phyloP scores from a whole-genome alignment of 2,113 vertebrate species.

The Emydura subglobosa region DNA sequence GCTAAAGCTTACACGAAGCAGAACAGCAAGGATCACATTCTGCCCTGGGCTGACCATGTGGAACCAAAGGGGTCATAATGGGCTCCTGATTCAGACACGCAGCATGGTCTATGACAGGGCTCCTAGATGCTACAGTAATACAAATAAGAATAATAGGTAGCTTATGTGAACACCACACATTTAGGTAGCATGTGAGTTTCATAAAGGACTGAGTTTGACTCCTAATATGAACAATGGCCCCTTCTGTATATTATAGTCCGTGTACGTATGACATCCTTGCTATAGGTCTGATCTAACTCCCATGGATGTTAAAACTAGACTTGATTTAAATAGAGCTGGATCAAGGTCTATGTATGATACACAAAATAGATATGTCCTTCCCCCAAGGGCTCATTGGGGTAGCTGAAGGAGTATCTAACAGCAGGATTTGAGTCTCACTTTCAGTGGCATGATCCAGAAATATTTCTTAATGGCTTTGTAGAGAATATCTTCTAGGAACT shows the following conservation, averaged over 20 bases:
- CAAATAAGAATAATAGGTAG: conserved; percentile 48
- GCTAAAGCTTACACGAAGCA: conserved; percentile 60
- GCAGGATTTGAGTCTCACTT: conserved; percentile 52
- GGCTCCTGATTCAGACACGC: not conserved
- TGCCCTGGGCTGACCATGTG: conserved; percentile 24
- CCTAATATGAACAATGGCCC: not conserved
- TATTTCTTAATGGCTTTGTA: not conserved
- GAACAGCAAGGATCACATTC: conserved; percentile 53
- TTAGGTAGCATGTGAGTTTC: conserved; percentile 52
- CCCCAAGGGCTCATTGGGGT: conserved; percentile 42
- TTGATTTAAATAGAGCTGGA: conserved; percentile 38
- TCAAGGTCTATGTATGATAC: conserved; percentile 27
- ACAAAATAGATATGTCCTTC: conserved; percentile 36
- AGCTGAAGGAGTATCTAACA: conserved; percentile 36
- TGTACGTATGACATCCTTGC: conserved; percentile 1
- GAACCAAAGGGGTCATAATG: conserved; percentile 1
- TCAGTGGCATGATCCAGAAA: conserved; percentile 35
- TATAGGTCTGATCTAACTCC: conserved; percentile 25
- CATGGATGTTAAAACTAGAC: conserved; percentile 51
- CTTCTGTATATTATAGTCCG: not conserved
- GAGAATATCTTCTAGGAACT: conserved; percentile 46
- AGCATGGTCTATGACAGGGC: not conserved
- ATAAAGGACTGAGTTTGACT: not conserved
- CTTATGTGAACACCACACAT: conserved; percentile 40
- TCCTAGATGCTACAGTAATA: not conserved